Percentiles rank a stretch among this genome's conserved stretches.
phyloP scores from a whole-genome alignment of 2,888 invertebrate species.

The Yponomeuta malinellus region DNA sequence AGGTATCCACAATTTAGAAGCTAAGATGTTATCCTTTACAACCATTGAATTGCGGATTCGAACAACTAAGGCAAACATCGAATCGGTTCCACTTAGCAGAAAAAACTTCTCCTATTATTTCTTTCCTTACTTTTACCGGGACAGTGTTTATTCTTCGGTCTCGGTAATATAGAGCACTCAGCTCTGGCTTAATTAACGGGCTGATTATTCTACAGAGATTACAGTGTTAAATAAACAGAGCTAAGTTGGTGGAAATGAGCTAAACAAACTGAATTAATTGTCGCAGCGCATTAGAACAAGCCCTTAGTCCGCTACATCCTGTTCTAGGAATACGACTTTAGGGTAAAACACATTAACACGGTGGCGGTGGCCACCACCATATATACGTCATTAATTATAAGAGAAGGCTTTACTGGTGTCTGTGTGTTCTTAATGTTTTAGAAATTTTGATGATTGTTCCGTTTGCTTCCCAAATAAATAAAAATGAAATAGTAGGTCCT shows the following conservation, averaged over 20 bases:
- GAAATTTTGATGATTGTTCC: too few relatives aligned
- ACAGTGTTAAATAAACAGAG: conserved; percentile 4
- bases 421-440: too few relatives aligned
- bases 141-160: conserved; percentile 3
- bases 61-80: conserved; percentile 1
- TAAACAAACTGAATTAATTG: conserved; percentile 11
- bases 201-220: conserved; percentile 17
- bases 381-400: too few relatives aligned
- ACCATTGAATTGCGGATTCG: too few relatives aligned
- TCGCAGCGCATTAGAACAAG: not conserved
- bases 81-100: conserved; percentile 9
- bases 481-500: too few relatives aligned
- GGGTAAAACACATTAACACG: too few relatives aligned
- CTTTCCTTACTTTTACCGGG: not conserved
- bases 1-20: too few relatives aligned
- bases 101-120: conserved; percentile 9
- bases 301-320: not conserved
- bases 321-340: too few relatives aligned
- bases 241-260: conserved; percentile 2
- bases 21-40: too few relatives aligned
- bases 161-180: conserved; percentile 6
- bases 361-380: too few relatives aligned
- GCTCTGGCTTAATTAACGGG: conserved; percentile 13
- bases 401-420: too few relatives aligned
- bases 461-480: too few relatives aligned